Conservation (phyloP, 2,888 invertebrate species). For the Synanthedon tipuliformis region DNA sequence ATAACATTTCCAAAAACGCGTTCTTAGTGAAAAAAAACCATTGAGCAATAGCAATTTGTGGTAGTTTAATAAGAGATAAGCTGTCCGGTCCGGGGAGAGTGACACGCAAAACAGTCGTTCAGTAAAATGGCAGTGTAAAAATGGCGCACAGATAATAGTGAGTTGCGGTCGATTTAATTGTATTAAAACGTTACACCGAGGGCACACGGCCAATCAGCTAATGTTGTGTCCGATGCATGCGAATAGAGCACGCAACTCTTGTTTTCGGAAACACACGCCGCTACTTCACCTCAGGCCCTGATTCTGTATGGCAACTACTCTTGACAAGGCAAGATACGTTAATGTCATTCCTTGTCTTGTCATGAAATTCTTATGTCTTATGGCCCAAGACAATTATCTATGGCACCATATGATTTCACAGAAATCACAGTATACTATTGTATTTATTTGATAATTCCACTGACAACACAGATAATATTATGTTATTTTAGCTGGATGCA, state of each 20-base stretch:
- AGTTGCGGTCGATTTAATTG: conserved; percentile 62
- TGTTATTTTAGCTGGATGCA: no score
- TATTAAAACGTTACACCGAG: conserved; percentile 64
- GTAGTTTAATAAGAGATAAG: not conserved
- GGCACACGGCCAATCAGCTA: conserved; percentile 62
- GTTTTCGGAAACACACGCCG: not conserved
- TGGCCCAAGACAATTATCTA: no score
- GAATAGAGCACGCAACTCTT: conserved; percentile 52
- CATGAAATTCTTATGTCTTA: no score
- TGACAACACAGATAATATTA: no score
- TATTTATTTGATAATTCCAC: no score
- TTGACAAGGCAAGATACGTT: no score
- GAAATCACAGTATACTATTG: no score
- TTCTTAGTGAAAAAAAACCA: not conserved
- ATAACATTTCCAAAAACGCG: no score
- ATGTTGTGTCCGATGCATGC: conserved; percentile 53
- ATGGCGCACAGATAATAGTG: conserved; percentile 55
- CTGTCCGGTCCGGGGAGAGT: conserved; percentile 19
- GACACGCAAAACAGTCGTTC: conserved; percentile 63
- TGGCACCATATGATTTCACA: no score
- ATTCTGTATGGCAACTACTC: no score
- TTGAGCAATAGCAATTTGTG: not conserved
- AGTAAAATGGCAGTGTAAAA: conserved; percentile 52
- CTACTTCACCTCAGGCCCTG: not conserved
- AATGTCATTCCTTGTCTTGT: no score